Percentiles rank a stretch among this genome's conserved stretches.
phyloP scores from a whole-genome alignment of 2,888 invertebrate species.

The Aphidius colemani region DNA sequence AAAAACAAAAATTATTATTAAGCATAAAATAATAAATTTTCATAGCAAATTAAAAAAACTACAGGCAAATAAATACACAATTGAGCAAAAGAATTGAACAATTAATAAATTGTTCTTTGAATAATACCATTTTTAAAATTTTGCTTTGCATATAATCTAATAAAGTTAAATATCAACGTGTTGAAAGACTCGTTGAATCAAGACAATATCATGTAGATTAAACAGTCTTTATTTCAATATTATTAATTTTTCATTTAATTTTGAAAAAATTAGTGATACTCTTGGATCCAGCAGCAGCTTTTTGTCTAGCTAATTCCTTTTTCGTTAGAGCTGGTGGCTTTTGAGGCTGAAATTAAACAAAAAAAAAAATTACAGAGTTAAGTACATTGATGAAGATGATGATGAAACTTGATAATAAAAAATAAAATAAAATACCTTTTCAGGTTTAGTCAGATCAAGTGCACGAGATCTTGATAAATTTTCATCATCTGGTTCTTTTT shows the following conservation, averaged over 20 bases:
- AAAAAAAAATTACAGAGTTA: conserved; percentile 17
- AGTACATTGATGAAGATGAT: conserved; percentile 10
- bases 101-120: too few relatives aligned
- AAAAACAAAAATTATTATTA: too few relatives aligned
- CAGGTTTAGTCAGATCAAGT: conserved; percentile 53
- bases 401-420: conserved; percentile 18
- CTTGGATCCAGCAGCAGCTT: conserved; percentile 80
- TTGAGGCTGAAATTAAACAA: conserved; percentile 48
- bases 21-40: too few relatives aligned
- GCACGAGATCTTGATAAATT: conserved; percentile 59
- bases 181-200: conserved; percentile 25
- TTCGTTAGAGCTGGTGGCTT: conserved; percentile 66
- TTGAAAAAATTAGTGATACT: conserved; percentile 80
- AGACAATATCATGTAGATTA: conserved; percentile 3
- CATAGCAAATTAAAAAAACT: too few relatives aligned
- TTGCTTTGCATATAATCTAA: conserved; percentile 2
- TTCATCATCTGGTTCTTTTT: conserved; percentile 57
- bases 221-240: conserved; percentile 12
- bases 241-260: conserved; percentile 62
- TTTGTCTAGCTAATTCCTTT: conserved; percentile 77
- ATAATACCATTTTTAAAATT: too few relatives aligned
- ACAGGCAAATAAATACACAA: too few relatives aligned
- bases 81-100: too few relatives aligned
- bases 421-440: conserved; percentile 45
- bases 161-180: conserved; percentile 32